Conservation (phyloP, 2,888 invertebrate genomes). For the Gryllus longicercus region DNA sequence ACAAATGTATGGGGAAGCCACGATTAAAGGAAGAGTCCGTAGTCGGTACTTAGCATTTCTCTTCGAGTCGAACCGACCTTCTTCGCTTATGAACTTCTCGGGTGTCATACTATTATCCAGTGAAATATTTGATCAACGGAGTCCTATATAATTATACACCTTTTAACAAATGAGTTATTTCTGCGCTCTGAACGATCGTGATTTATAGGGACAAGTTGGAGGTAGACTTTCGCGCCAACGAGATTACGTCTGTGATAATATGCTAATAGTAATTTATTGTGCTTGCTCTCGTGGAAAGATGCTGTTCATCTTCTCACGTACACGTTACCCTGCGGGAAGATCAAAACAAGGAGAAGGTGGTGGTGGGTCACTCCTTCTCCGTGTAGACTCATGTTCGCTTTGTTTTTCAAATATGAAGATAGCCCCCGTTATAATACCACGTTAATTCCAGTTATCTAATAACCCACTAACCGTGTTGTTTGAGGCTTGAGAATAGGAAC, state of each 20-base stretch:
- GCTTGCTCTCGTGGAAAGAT: conserved; percentile 31
- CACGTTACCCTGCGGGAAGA: background rate
- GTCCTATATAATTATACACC: conserved; percentile 43
- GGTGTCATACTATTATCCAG: conserved; percentile 34
- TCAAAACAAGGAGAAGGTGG: background rate
- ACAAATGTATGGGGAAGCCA: conserved; percentile 4
- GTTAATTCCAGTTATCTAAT: too few species aligned
- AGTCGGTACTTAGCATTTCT: background rate
- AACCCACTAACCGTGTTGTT: too few species aligned
- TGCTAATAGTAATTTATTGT: conserved; percentile 45
- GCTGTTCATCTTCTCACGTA: conserved; percentile 31
- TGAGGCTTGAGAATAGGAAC: too few species aligned
- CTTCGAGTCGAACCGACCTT: conserved; percentile 22
- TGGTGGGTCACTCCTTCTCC: background rate
- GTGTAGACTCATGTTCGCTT: background rate
- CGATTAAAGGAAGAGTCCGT: background rate
- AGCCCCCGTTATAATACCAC: too few species aligned
- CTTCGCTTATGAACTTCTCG: conserved; percentile 31
- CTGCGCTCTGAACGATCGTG: conserved; percentile 42
- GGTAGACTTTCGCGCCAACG: conserved; percentile 34
- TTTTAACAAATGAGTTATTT: conserved; percentile 46
- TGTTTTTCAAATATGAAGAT: background rate
- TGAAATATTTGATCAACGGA: conserved; percentile 37
- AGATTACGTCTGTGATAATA: conserved; percentile 45
- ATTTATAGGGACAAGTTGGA: conserved; percentile 40